Evolutionary conservation across 2,888 invertebrate genomes (phyloP).

Genomic region (Zele albiditarsus): DNA sequence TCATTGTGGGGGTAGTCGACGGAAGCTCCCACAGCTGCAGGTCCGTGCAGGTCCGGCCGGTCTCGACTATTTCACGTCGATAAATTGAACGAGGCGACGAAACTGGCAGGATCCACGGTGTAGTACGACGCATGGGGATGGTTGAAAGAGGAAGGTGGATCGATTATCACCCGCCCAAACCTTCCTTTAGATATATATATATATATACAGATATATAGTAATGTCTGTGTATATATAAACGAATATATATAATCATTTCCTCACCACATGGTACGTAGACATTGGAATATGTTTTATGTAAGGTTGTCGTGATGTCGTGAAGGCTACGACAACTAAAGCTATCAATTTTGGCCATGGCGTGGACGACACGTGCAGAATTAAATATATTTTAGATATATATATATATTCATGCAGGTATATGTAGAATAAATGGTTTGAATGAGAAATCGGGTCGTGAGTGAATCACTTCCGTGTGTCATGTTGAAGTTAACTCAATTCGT

Average conservation of each 20-base stretch:
- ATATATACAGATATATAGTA: too few relatives aligned
- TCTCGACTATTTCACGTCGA: slow-evolving; percentile 49
- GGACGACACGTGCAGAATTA: too few relatives aligned
- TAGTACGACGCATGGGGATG: slow-evolving; percentile 30
- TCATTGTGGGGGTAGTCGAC: neutral
- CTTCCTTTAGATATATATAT: neutral
- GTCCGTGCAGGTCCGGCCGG: slow-evolving; percentile 25
- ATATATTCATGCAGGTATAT: neutral
- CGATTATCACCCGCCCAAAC: slow-evolving; percentile 48
- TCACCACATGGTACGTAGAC: neutral
- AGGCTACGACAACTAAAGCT: neutral
- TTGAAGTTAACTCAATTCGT: neutral
- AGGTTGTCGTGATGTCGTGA: slow-evolving; percentile 8
- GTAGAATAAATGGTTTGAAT: slow-evolving; percentile 8
- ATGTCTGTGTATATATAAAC: neutral
- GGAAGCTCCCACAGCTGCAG: slow-evolving; percentile 16
- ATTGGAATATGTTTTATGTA: neutral
- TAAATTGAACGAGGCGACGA: slow-evolving; percentile 53
- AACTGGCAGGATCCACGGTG: slow-evolving; percentile 41
- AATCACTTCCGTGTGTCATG: slow-evolving; percentile 25
- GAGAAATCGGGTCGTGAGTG: slow-evolving; percentile 21
- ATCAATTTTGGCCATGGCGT: too few relatives aligned
- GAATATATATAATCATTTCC: neutral
- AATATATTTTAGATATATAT: neutral
- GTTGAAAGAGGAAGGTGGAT: slow-evolving; percentile 50